These are phyloP conservation scores for Chrysina gloriosa DNA, from an alignment of 2,888 invertebrate genomes.

Conservation along the genomic window DNA sequence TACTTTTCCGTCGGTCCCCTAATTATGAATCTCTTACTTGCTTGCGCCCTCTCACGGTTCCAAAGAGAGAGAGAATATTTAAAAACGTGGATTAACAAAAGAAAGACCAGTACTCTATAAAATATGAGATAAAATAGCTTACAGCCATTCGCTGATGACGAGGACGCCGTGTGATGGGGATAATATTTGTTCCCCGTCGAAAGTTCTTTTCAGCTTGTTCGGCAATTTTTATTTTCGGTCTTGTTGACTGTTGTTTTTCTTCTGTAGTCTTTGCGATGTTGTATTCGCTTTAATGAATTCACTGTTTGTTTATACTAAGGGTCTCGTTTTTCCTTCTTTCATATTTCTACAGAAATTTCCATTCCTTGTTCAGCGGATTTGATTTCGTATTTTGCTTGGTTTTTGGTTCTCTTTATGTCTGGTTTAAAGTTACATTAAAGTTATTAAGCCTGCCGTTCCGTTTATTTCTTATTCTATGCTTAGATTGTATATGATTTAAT, in stretches of 20 bases:
- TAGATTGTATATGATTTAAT: too few species aligned
- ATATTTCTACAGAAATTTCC: not conserved
- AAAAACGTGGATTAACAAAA: constrained; percentile 50
- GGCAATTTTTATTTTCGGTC: constrained; percentile 32
- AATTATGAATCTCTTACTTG: constrained; percentile 53
- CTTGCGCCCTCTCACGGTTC: constrained; percentile 39
- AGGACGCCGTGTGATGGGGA: constrained; percentile 31
- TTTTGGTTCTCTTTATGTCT: not conserved
- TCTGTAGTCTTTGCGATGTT: not conserved
- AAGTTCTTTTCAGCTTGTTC: constrained; percentile 32
- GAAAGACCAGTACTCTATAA: constrained; percentile 42
- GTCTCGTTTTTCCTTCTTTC: not conserved
- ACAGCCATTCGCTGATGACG: constrained; percentile 40
- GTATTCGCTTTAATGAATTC: not conserved
- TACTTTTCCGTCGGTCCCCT: constrained; percentile 48
- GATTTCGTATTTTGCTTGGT: not conserved
- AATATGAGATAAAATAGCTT: constrained; percentile 46
- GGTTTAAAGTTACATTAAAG: not conserved
- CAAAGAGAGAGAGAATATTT: constrained; percentile 48
- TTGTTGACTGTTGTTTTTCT: constrained; percentile 20
- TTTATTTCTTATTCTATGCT: not conserved
- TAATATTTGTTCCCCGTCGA: constrained; percentile 20
- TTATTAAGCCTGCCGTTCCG: not conserved
- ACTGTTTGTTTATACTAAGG: not conserved
- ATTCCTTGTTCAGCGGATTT: not conserved